Conservation (phyloP, 2,797 vertebrate genomes). For the Falco cherrug region DNA sequence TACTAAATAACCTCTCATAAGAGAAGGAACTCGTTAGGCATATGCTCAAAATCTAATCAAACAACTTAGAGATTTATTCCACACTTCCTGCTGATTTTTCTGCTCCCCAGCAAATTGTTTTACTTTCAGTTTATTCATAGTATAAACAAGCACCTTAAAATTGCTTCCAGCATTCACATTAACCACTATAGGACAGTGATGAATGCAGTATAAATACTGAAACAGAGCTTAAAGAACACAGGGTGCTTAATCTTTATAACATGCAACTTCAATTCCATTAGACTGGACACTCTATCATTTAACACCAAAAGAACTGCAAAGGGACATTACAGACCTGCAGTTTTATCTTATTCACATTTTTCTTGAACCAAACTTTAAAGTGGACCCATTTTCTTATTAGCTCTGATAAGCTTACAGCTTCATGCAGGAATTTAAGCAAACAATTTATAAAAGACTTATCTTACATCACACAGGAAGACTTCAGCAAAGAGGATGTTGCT, state of each 20-base stretch:
- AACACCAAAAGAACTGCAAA: neutral
- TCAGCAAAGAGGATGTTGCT: neutral
- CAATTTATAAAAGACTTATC: neutral
- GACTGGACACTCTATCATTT: conserved; percentile 15
- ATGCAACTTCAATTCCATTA: neutral
- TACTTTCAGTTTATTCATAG: neutral
- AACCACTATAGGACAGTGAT: conserved; percentile 33
- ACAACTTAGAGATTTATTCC: neutral
- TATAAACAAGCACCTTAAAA: conserved; percentile 22
- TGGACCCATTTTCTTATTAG: neutral
- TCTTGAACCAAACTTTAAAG: neutral
- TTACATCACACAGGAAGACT: neutral
- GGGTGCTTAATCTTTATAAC: conserved; percentile 47
- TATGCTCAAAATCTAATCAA: neutral
- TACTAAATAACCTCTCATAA: neutral
- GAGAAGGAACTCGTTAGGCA: neutral
- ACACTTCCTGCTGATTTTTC: neutral
- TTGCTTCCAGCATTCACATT: conserved; percentile 28
- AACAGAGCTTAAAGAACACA: conserved; percentile 23
- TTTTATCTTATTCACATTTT: neutral
- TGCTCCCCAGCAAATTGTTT: neutral
- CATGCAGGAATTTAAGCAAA: neutral
- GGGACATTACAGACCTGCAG: neutral
- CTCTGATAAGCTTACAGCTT: neutral
- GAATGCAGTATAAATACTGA: conserved; percentile 39